Evolutionary conservation across 2,888 invertebrate species (phyloP), one percentile per base, ranked within the genome.

Genomic region (Sesia apiformis): DNA sequence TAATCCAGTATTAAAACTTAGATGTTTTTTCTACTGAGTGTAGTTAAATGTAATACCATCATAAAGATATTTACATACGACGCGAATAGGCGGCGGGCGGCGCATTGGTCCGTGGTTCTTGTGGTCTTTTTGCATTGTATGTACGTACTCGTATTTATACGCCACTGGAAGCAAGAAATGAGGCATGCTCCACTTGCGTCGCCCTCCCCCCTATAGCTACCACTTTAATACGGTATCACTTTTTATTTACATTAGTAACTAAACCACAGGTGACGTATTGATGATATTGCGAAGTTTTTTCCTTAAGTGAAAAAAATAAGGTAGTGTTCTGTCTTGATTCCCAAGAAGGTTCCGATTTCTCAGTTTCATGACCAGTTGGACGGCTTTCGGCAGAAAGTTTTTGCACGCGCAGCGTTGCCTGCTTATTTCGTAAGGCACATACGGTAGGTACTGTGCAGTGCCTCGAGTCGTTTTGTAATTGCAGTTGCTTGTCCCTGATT

Each of bases 361-460:
- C 84, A 77, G 74, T 75, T 84, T 81, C 76, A 75, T 73, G 73
- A 84, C 88, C 81, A 74, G 87, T 85, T 71, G 61, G 66, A 68
- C 73, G 63, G 77, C 79, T 84, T 84, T 85, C 75, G 79, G 78
- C 78, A 75, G 78, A 79, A 79, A 78, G 76, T 81, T 86, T 81
- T 85, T 84, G 69, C 74, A 59, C 63, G 64, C 57, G 61, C 63
- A 58, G 63, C 61, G 63, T 67, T 74, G 67, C 71, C 64, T 75
- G 69, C 71, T 60, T 64, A 71, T 83, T 82, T 77, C 72, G 67
- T 78, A 80, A 81, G 64, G 64, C 63, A 49, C 39, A 52, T 52
- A 53, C 52, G 53, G 49, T 49, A 55, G 54, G 54, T 55, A 40
- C 52, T 55, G 58, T 57, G 57, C 56, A 57, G 53, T 50, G 54